Base-by-base conservation (phyloP, 2,888 invertebrate genomes). In the Limenitis camilla region DNA sequence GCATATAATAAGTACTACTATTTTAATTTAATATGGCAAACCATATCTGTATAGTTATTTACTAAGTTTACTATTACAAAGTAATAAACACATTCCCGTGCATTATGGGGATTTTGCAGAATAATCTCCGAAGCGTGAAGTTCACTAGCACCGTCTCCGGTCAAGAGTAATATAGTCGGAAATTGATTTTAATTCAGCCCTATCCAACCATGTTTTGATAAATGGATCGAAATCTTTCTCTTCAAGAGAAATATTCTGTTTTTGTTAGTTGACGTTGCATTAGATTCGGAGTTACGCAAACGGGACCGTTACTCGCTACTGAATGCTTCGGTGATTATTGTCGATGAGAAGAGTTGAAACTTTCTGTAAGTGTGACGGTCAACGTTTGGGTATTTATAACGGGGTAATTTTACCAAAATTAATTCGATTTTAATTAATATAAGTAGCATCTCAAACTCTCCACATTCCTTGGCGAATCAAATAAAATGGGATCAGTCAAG, bases 51-150 rank as follows among this genome's bases (percentile, higher is more conserved):
- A n/a, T n/a, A n/a, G n/a, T n/a, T n/a, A n/a, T n/a, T n/a, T n/a
- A n/a, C n/a, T n/a, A n/a, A n/a, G n/a, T n/a, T n/a, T n/a, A n/a
- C n/a, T n/a, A n/a, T 19, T 19, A 19, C 19, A 19, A 19, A 19
- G 19, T 19, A 19, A 19, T 19, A 19, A 19, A 19, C 19, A 19
- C 19, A 19, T 29, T 43, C 40, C 27, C 36, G 52, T 58, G 55
- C 55, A 36, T 41, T 58, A 58, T 55, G 58, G 31, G 52, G 52
- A 40, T 53, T 56, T 40, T 41, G 47, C 50, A 39, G 19, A 42
- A 35, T 38, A 28, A 29, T 28, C 45, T 19, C 29, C 49, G 40
- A 33, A 9, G 55, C 58, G 46, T 52, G 28, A 50, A 52, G 55
- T 55, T 55, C 52, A 55, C 40, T 47, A 11, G 19, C 55, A 50